Conservation (phyloP, 2,113 vertebrate genomes). For the Dromiciops gliroides region DNA sequence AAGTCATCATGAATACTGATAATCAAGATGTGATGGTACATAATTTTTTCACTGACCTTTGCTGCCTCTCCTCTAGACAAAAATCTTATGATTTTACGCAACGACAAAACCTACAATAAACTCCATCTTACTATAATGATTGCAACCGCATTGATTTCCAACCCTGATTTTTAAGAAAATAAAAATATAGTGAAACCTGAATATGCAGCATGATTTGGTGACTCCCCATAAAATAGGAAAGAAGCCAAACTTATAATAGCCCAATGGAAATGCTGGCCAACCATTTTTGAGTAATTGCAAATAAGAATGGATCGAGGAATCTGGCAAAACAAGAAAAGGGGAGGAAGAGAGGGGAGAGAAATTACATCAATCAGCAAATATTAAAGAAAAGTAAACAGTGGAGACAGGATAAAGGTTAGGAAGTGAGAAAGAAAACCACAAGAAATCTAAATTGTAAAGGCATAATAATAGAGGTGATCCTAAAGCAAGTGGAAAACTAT, state of each 20-base stretch:
- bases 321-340: background rate
- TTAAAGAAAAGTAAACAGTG: background rate
- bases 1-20: background rate
- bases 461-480: background rate
- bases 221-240: background rate
- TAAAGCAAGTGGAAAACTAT: slow-evolving; percentile 22
- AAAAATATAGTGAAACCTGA: background rate
- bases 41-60: background rate
- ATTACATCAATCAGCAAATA: background rate
- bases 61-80: background rate
- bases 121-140: background rate
- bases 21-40: background rate
- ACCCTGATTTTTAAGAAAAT: background rate
- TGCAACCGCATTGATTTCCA: background rate
- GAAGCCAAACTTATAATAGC: background rate
- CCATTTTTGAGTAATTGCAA: background rate
- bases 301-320: background rate
- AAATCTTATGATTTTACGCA: background rate
- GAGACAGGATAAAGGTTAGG: background rate
- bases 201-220: background rate
- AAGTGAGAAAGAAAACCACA: background rate
- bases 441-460: background rate
- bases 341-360: background rate
- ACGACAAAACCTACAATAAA: background rate
- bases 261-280: background rate